Conservation (phyloP, 2,797 vertebrate genomes). For the Oreochromis mossambicus region DNA sequence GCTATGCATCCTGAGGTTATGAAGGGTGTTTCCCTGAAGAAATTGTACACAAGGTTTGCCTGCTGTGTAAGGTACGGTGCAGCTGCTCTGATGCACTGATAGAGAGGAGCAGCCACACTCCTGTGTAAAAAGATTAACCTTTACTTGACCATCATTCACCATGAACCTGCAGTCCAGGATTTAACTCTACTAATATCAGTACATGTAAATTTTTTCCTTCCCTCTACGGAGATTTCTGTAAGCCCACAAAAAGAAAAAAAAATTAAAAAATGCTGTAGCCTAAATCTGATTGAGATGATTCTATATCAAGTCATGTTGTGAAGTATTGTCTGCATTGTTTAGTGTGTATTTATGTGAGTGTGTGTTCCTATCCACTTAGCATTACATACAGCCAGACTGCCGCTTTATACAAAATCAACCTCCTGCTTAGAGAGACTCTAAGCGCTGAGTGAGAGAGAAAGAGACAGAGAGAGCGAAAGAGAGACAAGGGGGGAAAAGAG, state of each 20-base stretch:
- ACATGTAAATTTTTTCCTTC: not conserved
- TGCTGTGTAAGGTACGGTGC: not conserved
- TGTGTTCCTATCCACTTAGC: conserved; percentile 25
- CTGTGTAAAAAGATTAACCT: not conserved
- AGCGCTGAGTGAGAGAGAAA: not conserved
- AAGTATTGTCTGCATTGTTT: not conserved
- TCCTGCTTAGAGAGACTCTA: conserved; percentile 27
- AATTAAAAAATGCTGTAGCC: not conserved
- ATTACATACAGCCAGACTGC: conserved; percentile 15
- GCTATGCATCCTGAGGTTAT: not conserved
- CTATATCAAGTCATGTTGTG: not conserved
- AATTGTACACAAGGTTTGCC: not conserved
- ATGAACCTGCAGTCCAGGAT: not conserved
- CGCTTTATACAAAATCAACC: conserved; percentile 28
- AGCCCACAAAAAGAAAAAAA: not conserved
- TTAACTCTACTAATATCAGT: not conserved
- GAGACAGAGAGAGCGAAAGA: not conserved
- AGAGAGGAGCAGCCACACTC: not conserved
- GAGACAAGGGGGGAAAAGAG: not conserved
- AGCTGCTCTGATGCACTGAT: not conserved
- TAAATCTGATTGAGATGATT: not conserved
- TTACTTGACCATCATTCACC: not conserved
- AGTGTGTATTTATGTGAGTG: not conserved
- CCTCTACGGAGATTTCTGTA: not conserved
- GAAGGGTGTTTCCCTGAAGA: not conserved